Percentiles rank a stretch among this genome's conserved stretches.
Conservation (phyloP, 2,888 invertebrate genomes). For the Tenodera sinensis region DNA sequence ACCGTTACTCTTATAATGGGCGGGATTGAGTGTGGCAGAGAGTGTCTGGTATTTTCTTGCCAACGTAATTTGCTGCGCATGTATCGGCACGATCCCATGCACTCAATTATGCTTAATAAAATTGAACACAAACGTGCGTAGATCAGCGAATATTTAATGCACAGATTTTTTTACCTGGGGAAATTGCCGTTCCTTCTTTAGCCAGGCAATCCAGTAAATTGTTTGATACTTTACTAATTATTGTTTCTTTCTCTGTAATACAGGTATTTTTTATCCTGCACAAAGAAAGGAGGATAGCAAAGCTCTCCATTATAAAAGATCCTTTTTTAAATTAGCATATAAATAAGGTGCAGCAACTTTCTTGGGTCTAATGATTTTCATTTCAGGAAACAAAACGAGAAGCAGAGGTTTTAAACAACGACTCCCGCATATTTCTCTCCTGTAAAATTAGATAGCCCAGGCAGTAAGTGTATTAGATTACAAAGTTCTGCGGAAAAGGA, state of each 20-base stretch:
- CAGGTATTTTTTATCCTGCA: background rate
- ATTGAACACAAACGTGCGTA: no score
- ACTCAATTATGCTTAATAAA: no score
- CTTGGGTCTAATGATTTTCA: background rate
- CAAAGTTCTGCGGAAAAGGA: background rate
- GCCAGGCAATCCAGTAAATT: no score
- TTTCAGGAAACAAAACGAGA: background rate
- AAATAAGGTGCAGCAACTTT: background rate
- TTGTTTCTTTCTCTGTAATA: background rate
- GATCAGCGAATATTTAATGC: no score
- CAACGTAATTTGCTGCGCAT: no score
- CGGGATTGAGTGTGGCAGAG: no score
- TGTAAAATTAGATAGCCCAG: background rate
- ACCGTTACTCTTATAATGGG: no score
- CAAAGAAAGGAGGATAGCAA: background rate
- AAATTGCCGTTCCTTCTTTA: no score
- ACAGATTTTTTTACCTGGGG: no score
- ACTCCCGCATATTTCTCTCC: background rate
- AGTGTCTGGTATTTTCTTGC: no score
- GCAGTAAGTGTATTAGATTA: background rate
- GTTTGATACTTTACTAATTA: no score
- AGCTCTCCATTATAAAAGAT: background rate
- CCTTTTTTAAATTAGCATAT: background rate
- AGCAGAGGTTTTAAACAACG: background rate
- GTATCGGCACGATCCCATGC: no score